Conservation (phyloP, 2,888 invertebrate genomes). For the Ischnura elegans region DNA sequence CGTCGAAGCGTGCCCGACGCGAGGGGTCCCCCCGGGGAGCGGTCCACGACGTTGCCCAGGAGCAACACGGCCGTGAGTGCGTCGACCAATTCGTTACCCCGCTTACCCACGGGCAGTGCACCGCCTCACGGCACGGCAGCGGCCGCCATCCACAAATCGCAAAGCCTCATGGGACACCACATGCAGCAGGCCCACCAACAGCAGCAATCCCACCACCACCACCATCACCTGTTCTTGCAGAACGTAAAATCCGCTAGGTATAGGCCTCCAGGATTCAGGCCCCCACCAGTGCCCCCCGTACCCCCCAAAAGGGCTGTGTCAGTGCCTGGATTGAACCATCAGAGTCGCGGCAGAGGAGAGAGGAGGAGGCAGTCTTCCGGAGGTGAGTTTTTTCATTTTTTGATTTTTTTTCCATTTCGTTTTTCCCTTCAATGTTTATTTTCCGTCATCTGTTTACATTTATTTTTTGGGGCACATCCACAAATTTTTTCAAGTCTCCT, state of each 20-base stretch:
- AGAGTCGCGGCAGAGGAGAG: conserved; percentile 70
- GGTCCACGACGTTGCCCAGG: conserved; percentile 83
- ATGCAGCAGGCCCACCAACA: conserved; percentile 15
- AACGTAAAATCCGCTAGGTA: conserved; percentile 93
- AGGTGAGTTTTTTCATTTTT: conserved; percentile 67
- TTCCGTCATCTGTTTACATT: no score
- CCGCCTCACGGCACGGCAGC: conserved; percentile 72
- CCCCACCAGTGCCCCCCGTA: conserved; percentile 73
- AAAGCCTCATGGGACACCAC: conserved; percentile 78
- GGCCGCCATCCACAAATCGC: conserved; percentile 82
- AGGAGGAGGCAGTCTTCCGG: conserved; percentile 59
- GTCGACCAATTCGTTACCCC: conserved; percentile 88
- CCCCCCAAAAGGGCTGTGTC: conserved; percentile 87
- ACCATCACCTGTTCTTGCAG: conserved; percentile 79
- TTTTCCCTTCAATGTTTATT: background rate
- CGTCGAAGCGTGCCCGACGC: conserved; percentile 82
- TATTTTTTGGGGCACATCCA: no score
- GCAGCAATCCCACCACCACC: conserved; percentile 60
- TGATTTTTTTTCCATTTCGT: conserved; percentile 3
- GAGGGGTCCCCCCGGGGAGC: conserved; percentile 75
- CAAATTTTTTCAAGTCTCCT: no score
- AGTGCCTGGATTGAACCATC: conserved; percentile 87
- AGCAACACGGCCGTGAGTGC: conserved; percentile 77
- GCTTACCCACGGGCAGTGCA: conserved; percentile 83
- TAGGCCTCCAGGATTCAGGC: conserved; percentile 89